These are phyloP conservation scores for Eristalis intricaria DNA, from an alignment of 2,888 invertebrate genomes.

Conservation along the genomic window DNA sequence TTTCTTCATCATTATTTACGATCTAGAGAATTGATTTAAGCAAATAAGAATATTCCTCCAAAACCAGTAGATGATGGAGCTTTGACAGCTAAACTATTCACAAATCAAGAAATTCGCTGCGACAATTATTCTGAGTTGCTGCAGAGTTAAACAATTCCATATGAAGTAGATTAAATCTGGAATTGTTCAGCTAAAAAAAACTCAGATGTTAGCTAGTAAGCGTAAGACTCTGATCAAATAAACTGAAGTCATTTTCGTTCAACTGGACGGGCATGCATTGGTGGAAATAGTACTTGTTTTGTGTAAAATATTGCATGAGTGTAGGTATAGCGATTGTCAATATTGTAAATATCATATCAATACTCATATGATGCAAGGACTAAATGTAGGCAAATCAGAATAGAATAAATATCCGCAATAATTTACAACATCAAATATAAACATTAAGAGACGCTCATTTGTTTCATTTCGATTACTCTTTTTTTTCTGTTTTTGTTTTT, in stretches of 20 bases:
- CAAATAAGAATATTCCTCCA: background rate
- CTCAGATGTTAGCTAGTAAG: no score
- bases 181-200: no score
- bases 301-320: conserved; percentile 33
- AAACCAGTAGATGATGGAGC: background rate
- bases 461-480: no score
- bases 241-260: background rate
- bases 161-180: no score
- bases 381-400: conserved; percentile 41
- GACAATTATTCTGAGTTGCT: no score
- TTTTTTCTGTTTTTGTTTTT: conserved; percentile 9
- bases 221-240: no score
- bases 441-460: background rate
- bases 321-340: conserved; percentile 69
- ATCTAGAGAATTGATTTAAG: background rate
- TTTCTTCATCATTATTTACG: background rate
- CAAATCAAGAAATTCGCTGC: background rate
- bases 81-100: background rate
- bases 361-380: background rate
- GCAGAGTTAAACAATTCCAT: background rate
- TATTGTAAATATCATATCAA: conserved; percentile 54
- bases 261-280: conserved; percentile 65
- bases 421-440: conserved; percentile 58
- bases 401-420: conserved; percentile 29
- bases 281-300: conserved; percentile 42